A percentile compares a stretch with the other conserved stretches of the same genome.
Conservation (phyloP, 2,888 invertebrate species). For the Sesamia inferens region DNA sequence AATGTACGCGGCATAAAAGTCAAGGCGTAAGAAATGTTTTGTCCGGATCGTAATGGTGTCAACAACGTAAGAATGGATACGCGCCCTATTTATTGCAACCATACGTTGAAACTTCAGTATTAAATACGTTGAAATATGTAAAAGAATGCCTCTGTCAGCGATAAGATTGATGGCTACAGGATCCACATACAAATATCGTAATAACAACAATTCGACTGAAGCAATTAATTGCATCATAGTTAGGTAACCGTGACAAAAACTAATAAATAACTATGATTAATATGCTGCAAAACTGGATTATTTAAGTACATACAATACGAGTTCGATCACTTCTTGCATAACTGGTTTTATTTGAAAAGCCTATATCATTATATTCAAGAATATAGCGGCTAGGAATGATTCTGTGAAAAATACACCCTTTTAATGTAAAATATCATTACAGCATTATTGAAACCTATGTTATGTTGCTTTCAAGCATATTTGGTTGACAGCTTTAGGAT, state of each 20-base stretch:
- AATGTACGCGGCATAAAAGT: no score
- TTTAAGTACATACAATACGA: not conserved
- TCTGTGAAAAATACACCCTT: not conserved
- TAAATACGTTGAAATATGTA: not conserved
- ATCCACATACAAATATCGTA: not conserved
- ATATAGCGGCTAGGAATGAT: not conserved
- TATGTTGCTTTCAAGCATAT: not conserved
- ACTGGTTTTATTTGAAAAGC: slow-evolving; percentile 8
- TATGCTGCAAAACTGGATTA: slow-evolving; percentile 30
- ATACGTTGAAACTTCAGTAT: not conserved
- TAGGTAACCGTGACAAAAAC: slow-evolving; percentile 26
- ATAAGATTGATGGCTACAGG: slow-evolving; percentile 8
- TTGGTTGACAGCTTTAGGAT: not conserved
- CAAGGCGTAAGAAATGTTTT: no score
- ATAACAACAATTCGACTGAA: slow-evolving; percentile 4
- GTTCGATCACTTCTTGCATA: slow-evolving; percentile 29
- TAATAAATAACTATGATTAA: slow-evolving; percentile 36
- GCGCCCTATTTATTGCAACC: not conserved
- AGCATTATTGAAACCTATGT: not conserved
- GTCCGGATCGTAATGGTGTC: no score
- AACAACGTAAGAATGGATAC: no score
- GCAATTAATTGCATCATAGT: slow-evolving; percentile 26
- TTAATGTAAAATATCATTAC: not conserved
- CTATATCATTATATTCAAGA: slow-evolving; percentile 1
- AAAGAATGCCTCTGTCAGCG: not conserved